These are phyloP conservation scores for Nycticorax nycticorax DNA, from an alignment of 2,113 vertebrate genomes.

Conservation along the genomic window DNA sequence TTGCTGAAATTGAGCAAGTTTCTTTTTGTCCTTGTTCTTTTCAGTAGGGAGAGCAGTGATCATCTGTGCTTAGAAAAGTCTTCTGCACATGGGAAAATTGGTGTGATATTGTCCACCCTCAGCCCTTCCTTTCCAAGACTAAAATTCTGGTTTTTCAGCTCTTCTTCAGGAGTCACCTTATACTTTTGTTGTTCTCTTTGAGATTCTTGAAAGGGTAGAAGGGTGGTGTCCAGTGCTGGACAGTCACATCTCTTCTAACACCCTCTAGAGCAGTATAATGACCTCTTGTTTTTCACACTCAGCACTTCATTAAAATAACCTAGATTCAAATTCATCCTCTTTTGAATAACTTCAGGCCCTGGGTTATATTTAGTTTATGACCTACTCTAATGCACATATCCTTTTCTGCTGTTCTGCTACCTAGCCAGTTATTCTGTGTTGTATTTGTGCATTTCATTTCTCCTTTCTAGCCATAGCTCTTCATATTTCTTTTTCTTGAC, in stretches of 20 bases:
- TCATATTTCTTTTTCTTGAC: constrained; percentile 38
- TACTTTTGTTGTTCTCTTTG: not conserved
- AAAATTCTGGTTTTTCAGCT: not conserved
- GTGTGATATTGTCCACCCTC: not conserved
- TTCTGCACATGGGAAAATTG: not conserved
- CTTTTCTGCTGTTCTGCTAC: constrained; percentile 54
- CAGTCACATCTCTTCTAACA: not conserved
- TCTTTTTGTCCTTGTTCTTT: not conserved
- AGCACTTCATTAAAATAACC: constrained; percentile 70
- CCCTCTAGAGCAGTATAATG: not conserved
- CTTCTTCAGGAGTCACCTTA: not conserved
- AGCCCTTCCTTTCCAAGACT: not conserved
- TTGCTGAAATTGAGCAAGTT: not conserved
- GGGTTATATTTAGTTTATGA: constrained; percentile 65
- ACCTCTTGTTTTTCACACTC: constrained; percentile 35
- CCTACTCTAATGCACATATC: constrained; percentile 52
- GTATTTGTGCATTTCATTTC: constrained; percentile 36
- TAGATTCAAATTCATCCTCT: constrained; percentile 57
- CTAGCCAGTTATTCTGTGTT: not conserved
- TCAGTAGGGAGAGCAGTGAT: not conserved
- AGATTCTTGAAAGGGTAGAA: not conserved
- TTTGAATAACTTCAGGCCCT: constrained; percentile 58
- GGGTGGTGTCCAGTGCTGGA: not conserved
- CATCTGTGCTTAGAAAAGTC: not conserved
- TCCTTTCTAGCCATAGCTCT: constrained; percentile 29